phyloP scores from a whole-genome alignment of 2,113 vertebrate genomes.

The Fukomys damarensis region DNA sequence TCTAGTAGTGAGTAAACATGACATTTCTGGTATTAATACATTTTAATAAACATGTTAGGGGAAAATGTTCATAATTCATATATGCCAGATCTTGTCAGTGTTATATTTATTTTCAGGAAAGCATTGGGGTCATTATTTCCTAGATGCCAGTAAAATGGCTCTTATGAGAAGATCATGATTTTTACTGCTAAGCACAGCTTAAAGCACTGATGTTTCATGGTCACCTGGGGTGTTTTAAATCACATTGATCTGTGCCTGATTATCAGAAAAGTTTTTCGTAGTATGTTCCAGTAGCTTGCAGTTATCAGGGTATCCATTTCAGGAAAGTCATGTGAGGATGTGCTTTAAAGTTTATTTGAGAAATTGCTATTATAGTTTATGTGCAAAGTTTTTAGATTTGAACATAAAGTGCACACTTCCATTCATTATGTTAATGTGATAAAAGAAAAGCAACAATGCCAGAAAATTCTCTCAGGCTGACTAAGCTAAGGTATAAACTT shows the following conservation, averaged over 20 bases:
- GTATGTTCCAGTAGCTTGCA: not conserved
- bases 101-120: not conserved
- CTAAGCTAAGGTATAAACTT: slow-evolving; percentile 14
- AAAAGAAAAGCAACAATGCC: not conserved
- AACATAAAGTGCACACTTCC: slow-evolving; percentile 47
- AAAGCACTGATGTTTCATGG: not conserved
- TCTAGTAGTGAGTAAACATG: not conserved
- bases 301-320: not conserved
- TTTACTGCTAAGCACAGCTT: not conserved
- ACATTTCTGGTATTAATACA: not conserved
- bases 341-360: not conserved
- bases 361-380: slow-evolving; percentile 21
- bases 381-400: slow-evolving; percentile 14
- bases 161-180: not conserved
- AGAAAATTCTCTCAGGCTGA: slow-evolving; percentile 47
- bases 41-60: not conserved
- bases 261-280: not conserved
- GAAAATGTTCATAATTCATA: not conserved
- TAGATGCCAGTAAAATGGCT: not conserved
- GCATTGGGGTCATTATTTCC: not conserved
- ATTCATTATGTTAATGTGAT: not conserved
- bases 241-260: not conserved
- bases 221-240: not conserved
- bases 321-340: not conserved
- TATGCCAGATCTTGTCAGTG: not conserved